Conservation (phyloP, 1,140 invertebrate species). For the Drosophila melanogaster region Release_6_plus_ISO1_MT NT_033779.5:4880501-4881000, state of each 20-base stretch:
- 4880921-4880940: too few species aligned
- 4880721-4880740: conserved; percentile 85
- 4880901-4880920: conserved; percentile 20
- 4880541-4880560: conserved; percentile 36
- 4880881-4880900: conserved; percentile 16
- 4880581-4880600: conserved; percentile 49
- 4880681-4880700: conserved; percentile 89
- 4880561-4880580: conserved; percentile 33
- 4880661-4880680: conserved; percentile 88
- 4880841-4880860: not conserved
- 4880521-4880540: conserved; percentile 42
- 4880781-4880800: conserved; percentile 56
- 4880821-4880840: conserved; percentile 3
- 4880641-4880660: conserved; percentile 60
- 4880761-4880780: conserved; percentile 48
- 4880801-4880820: conserved; percentile 13
- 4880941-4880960: too few species aligned
- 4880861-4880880: conserved; percentile 13
- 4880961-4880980: too few species aligned
- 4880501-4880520: conserved; percentile 63
- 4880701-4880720: conserved; percentile 86
- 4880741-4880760: conserved; percentile 67
- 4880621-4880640: conserved; percentile 79
- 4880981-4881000: too few species aligned
- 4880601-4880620: conserved; percentile 68